Evolutionary conservation across 2,888 invertebrate genomes (phyloP), one percentile per base, ranked within the genome.

Genomic region (Drosophila falleni): DNA sequence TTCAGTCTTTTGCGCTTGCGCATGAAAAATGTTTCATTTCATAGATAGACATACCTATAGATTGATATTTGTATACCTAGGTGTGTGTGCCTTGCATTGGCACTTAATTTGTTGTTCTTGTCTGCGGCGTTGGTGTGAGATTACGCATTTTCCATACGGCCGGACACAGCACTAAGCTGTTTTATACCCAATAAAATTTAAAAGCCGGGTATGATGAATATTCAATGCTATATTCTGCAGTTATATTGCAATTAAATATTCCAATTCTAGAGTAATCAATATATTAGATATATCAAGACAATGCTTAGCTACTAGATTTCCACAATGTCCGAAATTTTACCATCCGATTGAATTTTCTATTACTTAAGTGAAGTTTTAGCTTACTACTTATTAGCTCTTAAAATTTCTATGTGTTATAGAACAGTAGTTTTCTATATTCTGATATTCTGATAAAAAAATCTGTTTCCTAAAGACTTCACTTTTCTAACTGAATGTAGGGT

Each of bases 71-170:
- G 64, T 74, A 60, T 65, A 61, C 63, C 66, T 47, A 35, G 35
- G 47, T 75, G 55, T 61, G 61, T 73, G 58, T 76, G 76, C 65
- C 67, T 77, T 61, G 73, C 67, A 78, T 69, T 70, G 78, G 85
- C 87, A 82, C 84, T 85, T 85, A 87, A 82, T 85, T 85, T 85
- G 77, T 87, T 87, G 83, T 81, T 73, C 64, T 81, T 87, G 81
- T 87, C 66, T 64, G 67, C 63, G 54, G 70, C 79, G 61, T 69
- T 77, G 78, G 80, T 84, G 84, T 73, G 84, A 87, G 83, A 87
- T 81, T 87, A 84, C 85, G 84, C 87, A 81, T 87, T 86, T 73
- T 74, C 76, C 80, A 73, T 71, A 74, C 58, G 77, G 42, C 23
- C 60, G 49, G 31, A 56, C 65, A 46, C 9, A 55, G 50, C 50